Evolutionary conservation across 2,888 invertebrate species (phyloP).

Genomic region (Morpho achilles): DNA sequence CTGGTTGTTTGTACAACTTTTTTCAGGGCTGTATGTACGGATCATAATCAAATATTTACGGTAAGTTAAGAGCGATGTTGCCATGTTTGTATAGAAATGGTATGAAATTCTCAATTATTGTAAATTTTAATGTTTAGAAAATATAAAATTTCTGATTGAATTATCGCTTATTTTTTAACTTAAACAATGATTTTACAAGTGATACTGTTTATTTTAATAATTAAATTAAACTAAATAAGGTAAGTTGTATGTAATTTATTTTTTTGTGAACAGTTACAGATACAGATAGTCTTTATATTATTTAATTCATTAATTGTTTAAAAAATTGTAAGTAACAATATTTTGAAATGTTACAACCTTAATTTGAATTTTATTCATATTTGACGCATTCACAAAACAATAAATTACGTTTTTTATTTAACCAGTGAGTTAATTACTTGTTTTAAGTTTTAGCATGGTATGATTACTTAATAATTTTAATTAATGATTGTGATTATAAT

Average conservation of each 20-base stretch:
- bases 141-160: not conserved
- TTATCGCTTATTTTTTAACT: no score
- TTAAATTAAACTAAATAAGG: no score
- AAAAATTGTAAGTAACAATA: no score
- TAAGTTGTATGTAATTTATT: no score
- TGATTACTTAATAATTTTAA: not conserved
- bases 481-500: not conserved
- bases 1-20: conserved; percentile 14
- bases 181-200: no score
- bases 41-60: conserved; percentile 2
- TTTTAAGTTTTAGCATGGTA: not conserved
- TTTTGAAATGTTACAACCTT: no score
- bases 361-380: no score
- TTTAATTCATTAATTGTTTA: no score
- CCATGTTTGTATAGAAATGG: conserved; percentile 7
- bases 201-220: no score
- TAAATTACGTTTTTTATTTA: not conserved
- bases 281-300: no score
- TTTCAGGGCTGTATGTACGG: not conserved
- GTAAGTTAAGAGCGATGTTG: conserved; percentile 25
- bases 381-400: not conserved
- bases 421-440: not conserved
- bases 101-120: conserved; percentile 9
- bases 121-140: conserved; percentile 10
- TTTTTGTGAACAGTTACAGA: no score